Conservation (phyloP, 1,140 invertebrate species). For the Papilio dardanus region DNA sequence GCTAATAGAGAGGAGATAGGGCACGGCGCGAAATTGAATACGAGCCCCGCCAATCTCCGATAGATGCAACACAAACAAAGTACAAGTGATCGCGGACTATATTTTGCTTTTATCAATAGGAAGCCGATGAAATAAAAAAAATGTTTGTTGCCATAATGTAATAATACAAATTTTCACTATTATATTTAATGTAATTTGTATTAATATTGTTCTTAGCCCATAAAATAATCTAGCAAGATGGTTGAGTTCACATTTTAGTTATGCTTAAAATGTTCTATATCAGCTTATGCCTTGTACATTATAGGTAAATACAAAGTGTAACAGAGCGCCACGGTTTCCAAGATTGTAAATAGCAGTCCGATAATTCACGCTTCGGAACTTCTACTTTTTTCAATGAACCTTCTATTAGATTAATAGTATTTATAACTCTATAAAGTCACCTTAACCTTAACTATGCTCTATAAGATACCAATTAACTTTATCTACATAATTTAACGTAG, state of each 20-base stretch:
- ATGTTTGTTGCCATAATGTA: neutral
- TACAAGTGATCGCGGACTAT: constrained; percentile 19
- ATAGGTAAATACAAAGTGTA: constrained; percentile 59
- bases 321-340: constrained; percentile 58
- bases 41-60: constrained; percentile 69
- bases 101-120: neutral
- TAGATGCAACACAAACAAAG: constrained; percentile 56
- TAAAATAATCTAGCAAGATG: too few species aligned
- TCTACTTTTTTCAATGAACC: constrained; percentile 26
- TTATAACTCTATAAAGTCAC: neutral
- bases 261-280: too few species aligned
- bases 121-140: neutral
- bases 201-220: too few species aligned
- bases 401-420: neutral
- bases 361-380: constrained; percentile 51
- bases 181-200: too few species aligned
- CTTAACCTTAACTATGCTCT: neutral
- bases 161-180: too few species aligned
- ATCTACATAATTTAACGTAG: neutral
- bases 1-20: constrained; percentile 69
- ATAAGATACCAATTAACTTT: neutral
- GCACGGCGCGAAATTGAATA: constrained; percentile 73
- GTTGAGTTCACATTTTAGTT: too few species aligned
- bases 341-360: constrained; percentile 59
- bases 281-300: constrained; percentile 46